Evolutionary conservation across 2,888 invertebrate species (phyloP).

Genomic region (Leptopilina drosophilae): DNA sequence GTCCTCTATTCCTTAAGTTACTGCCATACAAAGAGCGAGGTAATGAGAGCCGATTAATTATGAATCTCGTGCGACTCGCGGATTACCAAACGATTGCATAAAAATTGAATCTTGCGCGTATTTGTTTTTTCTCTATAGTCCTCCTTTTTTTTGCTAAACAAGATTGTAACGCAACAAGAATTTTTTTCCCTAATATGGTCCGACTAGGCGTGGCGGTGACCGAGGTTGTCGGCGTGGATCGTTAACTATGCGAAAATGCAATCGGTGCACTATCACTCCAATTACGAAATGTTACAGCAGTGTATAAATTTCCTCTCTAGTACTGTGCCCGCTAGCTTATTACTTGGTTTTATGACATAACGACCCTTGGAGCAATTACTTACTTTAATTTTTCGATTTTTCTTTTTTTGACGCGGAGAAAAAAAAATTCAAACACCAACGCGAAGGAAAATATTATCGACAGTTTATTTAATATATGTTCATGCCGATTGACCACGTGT

Average conservation of each 20-base stretch:
- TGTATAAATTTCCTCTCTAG: conserved; percentile 59
- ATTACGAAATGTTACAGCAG: conserved; percentile 73
- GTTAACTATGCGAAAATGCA: conserved; percentile 67
- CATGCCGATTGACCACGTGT: conserved; percentile 32
- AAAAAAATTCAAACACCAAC: not conserved
- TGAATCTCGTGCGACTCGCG: conserved; percentile 52
- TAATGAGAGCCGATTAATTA: conserved; percentile 64
- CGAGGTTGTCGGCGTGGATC: conserved; percentile 52
- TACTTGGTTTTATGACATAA: conserved; percentile 66
- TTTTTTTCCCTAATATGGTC: conserved; percentile 71
- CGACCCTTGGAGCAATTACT: conserved; percentile 53
- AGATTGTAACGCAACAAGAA: conserved; percentile 56
- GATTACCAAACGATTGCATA: conserved; percentile 61
- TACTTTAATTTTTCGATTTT: not conserved
- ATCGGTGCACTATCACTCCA: conserved; percentile 68
- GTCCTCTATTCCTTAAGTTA: conserved; percentile 42
- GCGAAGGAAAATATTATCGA: not conserved
- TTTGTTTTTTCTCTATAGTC: too few relatives aligned
- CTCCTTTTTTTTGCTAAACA: conserved; percentile 53
- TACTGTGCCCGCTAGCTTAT: conserved; percentile 55
- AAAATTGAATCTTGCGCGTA: conserved; percentile 52
- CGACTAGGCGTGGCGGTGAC: conserved; percentile 59
- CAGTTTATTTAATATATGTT: conserved; percentile 4
- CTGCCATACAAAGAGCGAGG: conserved; percentile 44
- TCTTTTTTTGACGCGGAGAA: not conserved